Evolutionary conservation across 30 jellyfish, hydroid and myxozoan species (phyloP).

Genomic region (Mastigias papua): DNA sequence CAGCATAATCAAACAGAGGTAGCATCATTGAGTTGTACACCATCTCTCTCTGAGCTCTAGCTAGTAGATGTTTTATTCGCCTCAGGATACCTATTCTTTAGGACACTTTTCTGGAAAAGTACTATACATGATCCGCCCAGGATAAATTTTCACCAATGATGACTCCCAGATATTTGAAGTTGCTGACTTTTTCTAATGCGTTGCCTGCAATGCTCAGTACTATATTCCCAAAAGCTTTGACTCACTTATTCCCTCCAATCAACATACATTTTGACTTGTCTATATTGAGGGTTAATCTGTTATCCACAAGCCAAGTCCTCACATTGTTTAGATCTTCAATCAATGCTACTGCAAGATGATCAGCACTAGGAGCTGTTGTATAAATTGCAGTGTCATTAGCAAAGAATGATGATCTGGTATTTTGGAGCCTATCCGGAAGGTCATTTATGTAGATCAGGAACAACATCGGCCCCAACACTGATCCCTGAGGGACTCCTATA

Average conservation of each 20-base stretch:
- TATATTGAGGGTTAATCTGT: too few species aligned
- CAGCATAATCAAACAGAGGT: slow-evolving; percentile 58
- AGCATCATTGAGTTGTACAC: slow-evolving; percentile 43
- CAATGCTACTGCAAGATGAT: too few species aligned
- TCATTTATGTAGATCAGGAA: too few species aligned
- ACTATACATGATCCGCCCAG: slow-evolving; percentile 37
- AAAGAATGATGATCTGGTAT: too few species aligned
- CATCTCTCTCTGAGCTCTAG: slow-evolving; percentile 65
- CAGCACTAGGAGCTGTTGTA: too few species aligned
- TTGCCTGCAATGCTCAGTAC: slow-evolving; percentile 54
- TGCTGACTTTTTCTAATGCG: slow-evolving; percentile 47
- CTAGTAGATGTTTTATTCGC: slow-evolving; percentile 60
- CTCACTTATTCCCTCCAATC: slow-evolving; percentile 57
- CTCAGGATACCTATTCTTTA: slow-evolving; percentile 58
- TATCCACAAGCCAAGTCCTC: too few species aligned
- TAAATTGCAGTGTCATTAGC: too few species aligned
- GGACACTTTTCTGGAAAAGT: slow-evolving; percentile 54
- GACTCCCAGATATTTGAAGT: slow-evolving; percentile 45
- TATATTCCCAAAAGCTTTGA: slow-evolving; percentile 49
- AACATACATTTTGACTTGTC: slow-evolving; percentile 51
- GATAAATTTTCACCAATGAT: slow-evolving; percentile 14
- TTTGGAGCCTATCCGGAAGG: too few species aligned
- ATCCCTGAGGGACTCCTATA: too few species aligned
- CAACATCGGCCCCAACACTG: too few species aligned
- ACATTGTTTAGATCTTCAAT: too few species aligned